Evolutionary conservation across 1,140 invertebrate genomes (phyloP), one percentile per base, ranked within the genome.

Genomic region (Drosophila nannoptera): DNA sequence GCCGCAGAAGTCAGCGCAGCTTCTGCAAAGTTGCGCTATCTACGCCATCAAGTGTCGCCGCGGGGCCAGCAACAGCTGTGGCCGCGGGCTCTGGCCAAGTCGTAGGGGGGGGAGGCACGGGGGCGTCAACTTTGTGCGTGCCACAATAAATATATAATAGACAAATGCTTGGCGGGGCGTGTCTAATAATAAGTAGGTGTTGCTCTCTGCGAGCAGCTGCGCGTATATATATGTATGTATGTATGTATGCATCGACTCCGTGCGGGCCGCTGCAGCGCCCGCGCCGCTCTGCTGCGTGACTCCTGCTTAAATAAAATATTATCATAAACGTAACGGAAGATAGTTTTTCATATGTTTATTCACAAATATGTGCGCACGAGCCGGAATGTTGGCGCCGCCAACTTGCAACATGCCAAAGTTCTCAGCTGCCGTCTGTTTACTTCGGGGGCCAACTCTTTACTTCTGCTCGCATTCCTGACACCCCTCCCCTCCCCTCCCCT

Each of bases 281-380:
- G 45, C 45, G 7, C 29, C 32, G 22, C 56, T 9, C 9, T 53
- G 9, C 35, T 36, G 22, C 22, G 22, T 22, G 22, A 63, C 43
- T 59, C 4, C 14, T 52, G 42, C 54, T 60, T 86, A 77, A 84
- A 84, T 84, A 84, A 84, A 86, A 84, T 84, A 84, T 84, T 84
- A 84, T 84, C 73, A 87, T 84, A 84, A 86, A 75, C 81, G 81
- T 70, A 81, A 86, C 70, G 77, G 63, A 72, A 75, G 81, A 83
- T 81, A 86, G 81, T 77, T 86, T 86, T 77, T 86, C 77, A 81
- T 83, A 84, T 84, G 80, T 75, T 83, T 78, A 73, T 73, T 72
- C 71, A 74, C 42, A 61, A 64, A 55, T 50, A 54, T 49, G 35
- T 64, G 73, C 36, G 56, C 35, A 35, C 5, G 46, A 65, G 52